Conservation (phyloP, 2,797 vertebrate species). For the Scolopax bukidnonensis region DNA sequence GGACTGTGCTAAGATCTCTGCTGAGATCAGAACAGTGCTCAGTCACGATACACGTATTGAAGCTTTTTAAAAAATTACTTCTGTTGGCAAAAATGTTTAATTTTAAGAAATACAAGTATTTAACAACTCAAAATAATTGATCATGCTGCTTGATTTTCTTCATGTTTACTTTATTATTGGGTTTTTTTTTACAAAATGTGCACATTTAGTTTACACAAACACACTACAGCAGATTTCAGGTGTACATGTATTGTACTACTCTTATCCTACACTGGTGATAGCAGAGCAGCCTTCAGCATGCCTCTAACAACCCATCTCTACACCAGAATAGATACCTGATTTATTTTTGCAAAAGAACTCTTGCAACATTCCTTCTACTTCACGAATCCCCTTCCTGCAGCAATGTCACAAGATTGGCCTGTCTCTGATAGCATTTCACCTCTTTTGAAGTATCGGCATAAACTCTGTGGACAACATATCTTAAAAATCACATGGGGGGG, state of each 20-base stretch:
- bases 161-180: slow-evolving; percentile 71
- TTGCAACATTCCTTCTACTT: slow-evolving; percentile 56
- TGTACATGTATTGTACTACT: slow-evolving; percentile 83
- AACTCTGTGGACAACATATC: slow-evolving; percentile 10
- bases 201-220: slow-evolving; percentile 80
- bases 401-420: slow-evolving; percentile 53
- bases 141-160: slow-evolving; percentile 5
- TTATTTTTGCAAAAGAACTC: slow-evolving; percentile 71
- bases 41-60: neutral
- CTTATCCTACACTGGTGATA: slow-evolving; percentile 81
- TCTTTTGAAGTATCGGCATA: slow-evolving; percentile 41
- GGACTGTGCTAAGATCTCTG: neutral
- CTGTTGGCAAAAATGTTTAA: neutral
- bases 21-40: neutral
- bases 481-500: neutral
- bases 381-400: slow-evolving; percentile 61
- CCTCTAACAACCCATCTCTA: slow-evolving; percentile 71
- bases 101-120: neutral
- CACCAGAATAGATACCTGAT: slow-evolving; percentile 84
- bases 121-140: neutral
- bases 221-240: slow-evolving; percentile 75
- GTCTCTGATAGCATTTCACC: slow-evolving; percentile 48
- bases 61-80: neutral
- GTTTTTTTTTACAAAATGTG: slow-evolving; percentile 84
- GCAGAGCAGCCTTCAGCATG: slow-evolving; percentile 75